phyloP scores from a whole-genome alignment of 2,113 vertebrate genomes.

The Oncorhynchus mykiss region DNA sequence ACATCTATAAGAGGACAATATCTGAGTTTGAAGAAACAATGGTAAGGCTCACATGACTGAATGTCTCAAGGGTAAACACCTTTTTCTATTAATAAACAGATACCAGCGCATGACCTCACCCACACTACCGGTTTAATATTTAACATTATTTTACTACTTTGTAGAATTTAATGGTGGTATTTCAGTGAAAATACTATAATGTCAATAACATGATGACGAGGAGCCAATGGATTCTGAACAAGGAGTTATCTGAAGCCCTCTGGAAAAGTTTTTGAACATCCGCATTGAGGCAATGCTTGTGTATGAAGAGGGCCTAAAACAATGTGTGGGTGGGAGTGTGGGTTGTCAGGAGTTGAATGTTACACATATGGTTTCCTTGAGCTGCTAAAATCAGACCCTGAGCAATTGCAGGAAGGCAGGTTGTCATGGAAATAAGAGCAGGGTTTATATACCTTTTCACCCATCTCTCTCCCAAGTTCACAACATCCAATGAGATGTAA shows the following conservation, averaged over 20 bases:
- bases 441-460: background rate
- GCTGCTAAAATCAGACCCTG: conserved; percentile 36
- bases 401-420: conserved; percentile 41
- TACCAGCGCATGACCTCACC: background rate
- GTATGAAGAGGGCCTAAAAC: conserved; percentile 27
- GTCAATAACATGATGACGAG: background rate
- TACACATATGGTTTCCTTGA: conserved; percentile 46
- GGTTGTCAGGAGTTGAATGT: conserved; percentile 51
- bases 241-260: background rate
- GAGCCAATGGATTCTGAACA: background rate
- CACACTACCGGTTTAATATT: background rate
- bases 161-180: background rate
- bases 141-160: background rate
- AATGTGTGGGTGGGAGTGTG: conserved; percentile 60
- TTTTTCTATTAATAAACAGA: background rate
- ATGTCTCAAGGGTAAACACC: background rate
- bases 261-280: conserved; percentile 12
- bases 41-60: background rate
- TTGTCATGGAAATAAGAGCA: conserved; percentile 59
- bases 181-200: background rate
- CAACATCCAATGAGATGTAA: background rate
- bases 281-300: conserved; percentile 27
- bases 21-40: background rate
- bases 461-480: background rate
- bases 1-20: background rate